Percentiles rank a stretch among this genome's conserved stretches.
These are phyloP conservation scores for Orthosia gracilis DNA, from an alignment of 2,888 invertebrate species.

Conservation along the genomic window DNA sequence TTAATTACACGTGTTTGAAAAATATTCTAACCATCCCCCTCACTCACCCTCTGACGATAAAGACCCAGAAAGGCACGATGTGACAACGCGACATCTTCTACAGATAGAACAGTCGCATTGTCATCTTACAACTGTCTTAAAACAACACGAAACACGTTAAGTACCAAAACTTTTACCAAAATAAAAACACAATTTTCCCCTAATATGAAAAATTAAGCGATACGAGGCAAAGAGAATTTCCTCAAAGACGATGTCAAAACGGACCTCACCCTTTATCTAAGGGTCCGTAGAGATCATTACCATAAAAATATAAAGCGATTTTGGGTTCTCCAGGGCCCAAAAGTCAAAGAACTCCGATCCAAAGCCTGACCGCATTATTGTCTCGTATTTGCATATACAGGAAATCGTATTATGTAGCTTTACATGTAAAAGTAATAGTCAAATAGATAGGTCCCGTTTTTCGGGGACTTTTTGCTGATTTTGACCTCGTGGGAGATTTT, in stretches of 20 bases:
- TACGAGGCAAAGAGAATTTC: slow-evolving; percentile 34
- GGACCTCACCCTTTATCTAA: slow-evolving; percentile 58
- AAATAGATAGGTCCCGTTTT: slow-evolving; percentile 26
- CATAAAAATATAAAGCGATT: slow-evolving; percentile 67
- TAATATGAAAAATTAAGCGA: slow-evolving; percentile 40
- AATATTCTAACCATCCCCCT: too few relatives aligned
- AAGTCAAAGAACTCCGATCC: slow-evolving; percentile 62
- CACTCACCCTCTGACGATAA: too few relatives aligned
- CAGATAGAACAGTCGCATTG: not conserved
- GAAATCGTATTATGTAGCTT: slow-evolving; percentile 55
- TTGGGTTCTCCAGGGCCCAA: slow-evolving; percentile 52
- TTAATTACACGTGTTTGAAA: too few relatives aligned
- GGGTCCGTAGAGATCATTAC: slow-evolving; percentile 58
- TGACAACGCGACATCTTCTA: too few relatives aligned
- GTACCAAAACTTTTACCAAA: not conserved
- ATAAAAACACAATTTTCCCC: slow-evolving; percentile 19
- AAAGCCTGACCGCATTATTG: slow-evolving; percentile 49
- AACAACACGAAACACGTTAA: not conserved
- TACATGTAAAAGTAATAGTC: slow-evolving; percentile 51
- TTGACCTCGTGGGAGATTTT: slow-evolving; percentile 11
- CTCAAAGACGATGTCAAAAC: slow-evolving; percentile 49
- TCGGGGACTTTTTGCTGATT: slow-evolving; percentile 25
- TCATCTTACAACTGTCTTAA: not conserved
- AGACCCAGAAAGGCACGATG: too few relatives aligned
- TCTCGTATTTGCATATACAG: slow-evolving; percentile 60